Percentiles rank a stretch among this genome's conserved stretches.
Conservation (phyloP, 2,797 vertebrate genomes). For the Chelon auratus region DNA sequence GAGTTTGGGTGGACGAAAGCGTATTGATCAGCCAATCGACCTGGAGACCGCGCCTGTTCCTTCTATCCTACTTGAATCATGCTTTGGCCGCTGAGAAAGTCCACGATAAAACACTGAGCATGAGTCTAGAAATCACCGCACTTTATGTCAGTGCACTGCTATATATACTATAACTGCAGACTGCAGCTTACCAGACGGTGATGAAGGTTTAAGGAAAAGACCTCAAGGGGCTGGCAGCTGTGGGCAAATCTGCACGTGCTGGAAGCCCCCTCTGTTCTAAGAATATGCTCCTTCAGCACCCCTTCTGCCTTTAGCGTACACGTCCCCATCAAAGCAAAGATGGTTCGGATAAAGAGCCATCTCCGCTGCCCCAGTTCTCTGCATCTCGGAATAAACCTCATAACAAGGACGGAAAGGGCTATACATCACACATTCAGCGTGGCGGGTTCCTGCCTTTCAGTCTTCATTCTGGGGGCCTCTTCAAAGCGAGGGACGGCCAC, state of each 20-base stretch:
- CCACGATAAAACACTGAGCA: constrained; percentile 8
- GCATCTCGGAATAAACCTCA: constrained; percentile 67
- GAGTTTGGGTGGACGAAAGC: no score
- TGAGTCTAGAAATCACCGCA: constrained; percentile 12
- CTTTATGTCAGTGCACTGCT: neutral
- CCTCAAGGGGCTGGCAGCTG: constrained; percentile 50
- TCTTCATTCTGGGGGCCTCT: constrained; percentile 51
- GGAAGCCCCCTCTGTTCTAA: constrained; percentile 50
- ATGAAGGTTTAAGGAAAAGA: constrained; percentile 50
- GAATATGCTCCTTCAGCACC: constrained; percentile 60
- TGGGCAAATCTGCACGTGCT: constrained; percentile 51
- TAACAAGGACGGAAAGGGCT: constrained; percentile 66
- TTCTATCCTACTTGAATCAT: no score
- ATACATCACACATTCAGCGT: constrained; percentile 56
- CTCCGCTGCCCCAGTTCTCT: constrained; percentile 70
- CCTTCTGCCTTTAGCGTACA: constrained; percentile 51
- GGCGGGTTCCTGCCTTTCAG: constrained; percentile 36
- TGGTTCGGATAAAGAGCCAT: constrained; percentile 76
- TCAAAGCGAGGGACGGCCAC: constrained; percentile 62
- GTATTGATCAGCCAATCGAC: no score
- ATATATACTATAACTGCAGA: neutral
- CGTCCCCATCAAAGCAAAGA: constrained; percentile 76
- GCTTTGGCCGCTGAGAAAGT: neutral
- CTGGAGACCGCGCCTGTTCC: no score
- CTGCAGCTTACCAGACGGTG: constrained; percentile 30